Evolutionary conservation across 2,797 vertebrate genomes (phyloP).

Genomic region (Pseudochirops corinnae): DNA sequence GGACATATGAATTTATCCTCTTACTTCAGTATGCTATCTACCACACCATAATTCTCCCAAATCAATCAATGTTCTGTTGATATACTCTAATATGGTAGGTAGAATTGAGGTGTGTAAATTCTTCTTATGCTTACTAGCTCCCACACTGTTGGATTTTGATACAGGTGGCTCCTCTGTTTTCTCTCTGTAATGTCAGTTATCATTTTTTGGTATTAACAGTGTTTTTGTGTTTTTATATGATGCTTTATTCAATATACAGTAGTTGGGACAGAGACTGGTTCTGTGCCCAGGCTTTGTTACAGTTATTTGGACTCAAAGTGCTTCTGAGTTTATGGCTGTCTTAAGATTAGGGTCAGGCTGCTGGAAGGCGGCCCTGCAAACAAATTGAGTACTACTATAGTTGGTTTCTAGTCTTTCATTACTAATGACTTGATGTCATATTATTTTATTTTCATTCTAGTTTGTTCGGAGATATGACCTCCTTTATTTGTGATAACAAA

Average conservation of each 20-base stretch:
- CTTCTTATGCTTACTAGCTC: not conserved
- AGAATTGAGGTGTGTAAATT: not conserved
- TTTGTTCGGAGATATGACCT: not conserved
- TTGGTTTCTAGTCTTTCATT: not conserved
- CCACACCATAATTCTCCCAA: not conserved
- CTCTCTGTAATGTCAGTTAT: not conserved
- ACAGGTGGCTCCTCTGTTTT: not conserved
- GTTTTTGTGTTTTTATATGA: not conserved
- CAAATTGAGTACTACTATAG: accelerated
- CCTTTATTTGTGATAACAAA: not conserved
- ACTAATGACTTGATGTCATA: not conserved
- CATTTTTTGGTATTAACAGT: accelerated
- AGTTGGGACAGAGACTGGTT: not conserved
- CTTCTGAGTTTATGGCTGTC: too few species aligned
- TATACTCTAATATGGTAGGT: not conserved
- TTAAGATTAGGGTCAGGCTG: not conserved
- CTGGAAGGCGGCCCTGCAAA: too few species aligned
- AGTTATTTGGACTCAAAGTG: not conserved
- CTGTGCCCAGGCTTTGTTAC: not conserved
- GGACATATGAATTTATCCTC: not conserved
- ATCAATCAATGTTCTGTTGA: not conserved
- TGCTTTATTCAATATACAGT: not conserved
- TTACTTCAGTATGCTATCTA: not conserved
- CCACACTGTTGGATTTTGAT: not conserved
- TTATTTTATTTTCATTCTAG: not conserved